Conservation (phyloP, 2,888 invertebrate species). For the Galerucella calmariensis region DNA sequence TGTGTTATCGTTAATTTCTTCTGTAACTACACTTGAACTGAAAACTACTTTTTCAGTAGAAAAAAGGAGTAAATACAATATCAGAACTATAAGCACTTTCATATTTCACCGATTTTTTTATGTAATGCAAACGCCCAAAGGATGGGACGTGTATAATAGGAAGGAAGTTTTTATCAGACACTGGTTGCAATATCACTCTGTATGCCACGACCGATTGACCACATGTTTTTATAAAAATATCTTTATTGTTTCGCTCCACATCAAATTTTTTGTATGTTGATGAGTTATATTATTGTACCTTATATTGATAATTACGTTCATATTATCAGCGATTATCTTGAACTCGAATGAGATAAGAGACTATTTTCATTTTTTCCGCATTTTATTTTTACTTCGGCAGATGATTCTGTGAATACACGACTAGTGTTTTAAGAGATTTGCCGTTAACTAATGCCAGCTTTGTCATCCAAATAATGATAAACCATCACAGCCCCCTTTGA, state of each 20-base stretch:
- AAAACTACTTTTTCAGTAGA: neutral
- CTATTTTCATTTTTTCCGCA: neutral
- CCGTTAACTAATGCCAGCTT: constrained; percentile 24
- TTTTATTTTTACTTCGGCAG: constrained; percentile 13
- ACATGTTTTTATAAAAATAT: constrained; percentile 20
- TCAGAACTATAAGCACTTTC: constrained; percentile 28
- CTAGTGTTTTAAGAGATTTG: constrained; percentile 19
- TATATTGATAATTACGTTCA: constrained; percentile 13
- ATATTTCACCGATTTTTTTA: constrained; percentile 18
- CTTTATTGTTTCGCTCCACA: neutral
- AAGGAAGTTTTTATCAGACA: constrained; percentile 44
- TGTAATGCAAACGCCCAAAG: neutral
- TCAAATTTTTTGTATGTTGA: constrained; percentile 14
- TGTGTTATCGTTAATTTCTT: too few species aligned
- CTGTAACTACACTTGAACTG: neutral
- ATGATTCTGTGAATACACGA: neutral
- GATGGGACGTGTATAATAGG: neutral
- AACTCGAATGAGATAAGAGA: constrained; percentile 22
- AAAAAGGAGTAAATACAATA: neutral
- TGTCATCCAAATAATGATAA: constrained; percentile 35
- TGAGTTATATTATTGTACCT: constrained; percentile 22
- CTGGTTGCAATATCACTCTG: constrained; percentile 35
- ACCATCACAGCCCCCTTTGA: constrained; percentile 41
- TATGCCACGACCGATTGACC: constrained; percentile 33
- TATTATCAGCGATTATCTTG: constrained; percentile 30